Conservation (phyloP, 2,888 invertebrate genomes). For the Belgica antarctica region DNA sequence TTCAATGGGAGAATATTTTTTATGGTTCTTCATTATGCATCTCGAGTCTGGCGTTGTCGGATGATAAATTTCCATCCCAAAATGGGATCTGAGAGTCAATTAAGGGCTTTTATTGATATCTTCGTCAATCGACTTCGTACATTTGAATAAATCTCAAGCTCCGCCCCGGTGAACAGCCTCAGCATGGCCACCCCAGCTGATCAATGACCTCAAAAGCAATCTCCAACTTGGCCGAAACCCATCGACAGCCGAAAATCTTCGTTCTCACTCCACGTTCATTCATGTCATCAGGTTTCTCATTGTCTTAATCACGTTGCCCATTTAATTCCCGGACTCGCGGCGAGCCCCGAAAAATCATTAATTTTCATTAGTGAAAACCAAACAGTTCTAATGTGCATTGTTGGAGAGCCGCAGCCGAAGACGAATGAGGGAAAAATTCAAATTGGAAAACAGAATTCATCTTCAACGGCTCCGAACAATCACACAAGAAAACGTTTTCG, state of each 20-base stretch:
- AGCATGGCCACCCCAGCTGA: no score
- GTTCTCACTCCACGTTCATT: constrained; percentile 22
- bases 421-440: background rate
- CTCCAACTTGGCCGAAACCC: constrained; percentile 11
- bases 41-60: background rate
- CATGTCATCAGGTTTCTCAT: constrained; percentile 39
- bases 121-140: background rate
- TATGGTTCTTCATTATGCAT: background rate
- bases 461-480: background rate
- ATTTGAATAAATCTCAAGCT: background rate
- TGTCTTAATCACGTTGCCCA: constrained; percentile 32
- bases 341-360: background rate
- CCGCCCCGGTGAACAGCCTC: no score
- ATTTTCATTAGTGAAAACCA: constrained; percentile 19
- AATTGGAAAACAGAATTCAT: constrained; percentile 30
- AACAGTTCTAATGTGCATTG: background rate
- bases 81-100: no score
- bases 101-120: no score
- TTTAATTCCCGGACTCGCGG: constrained; percentile 4
- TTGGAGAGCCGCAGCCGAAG: background rate
- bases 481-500: constrained; percentile 30
- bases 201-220: constrained; percentile 40
- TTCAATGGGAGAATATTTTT: constrained; percentile 14
- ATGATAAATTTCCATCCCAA: no score
- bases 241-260: constrained; percentile 11